Evolutionary conservation across 2,797 vertebrate species (phyloP).

Genomic region (Pseudotriccus pelzelni): DNA sequence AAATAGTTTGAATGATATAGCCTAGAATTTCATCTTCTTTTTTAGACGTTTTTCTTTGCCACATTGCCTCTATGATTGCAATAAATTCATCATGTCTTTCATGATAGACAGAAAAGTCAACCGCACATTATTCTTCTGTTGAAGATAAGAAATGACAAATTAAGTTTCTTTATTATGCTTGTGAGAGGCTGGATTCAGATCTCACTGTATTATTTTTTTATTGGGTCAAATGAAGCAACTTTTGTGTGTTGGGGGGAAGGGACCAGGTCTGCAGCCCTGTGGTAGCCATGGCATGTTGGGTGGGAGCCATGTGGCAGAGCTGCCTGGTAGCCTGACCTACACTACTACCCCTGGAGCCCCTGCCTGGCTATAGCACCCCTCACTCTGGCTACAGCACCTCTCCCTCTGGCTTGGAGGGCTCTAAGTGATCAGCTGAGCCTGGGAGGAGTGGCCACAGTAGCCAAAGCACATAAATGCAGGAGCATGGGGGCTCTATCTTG

Average conservation of each 20-base stretch:
- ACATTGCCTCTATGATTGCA: conserved; percentile 3
- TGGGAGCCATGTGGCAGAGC: background rate
- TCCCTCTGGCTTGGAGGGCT: background rate
- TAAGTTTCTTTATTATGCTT: background rate
- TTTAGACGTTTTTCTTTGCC: background rate
- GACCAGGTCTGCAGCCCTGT: background rate
- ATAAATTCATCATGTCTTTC: background rate
- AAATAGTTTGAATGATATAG: background rate
- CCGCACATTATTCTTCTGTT: background rate
- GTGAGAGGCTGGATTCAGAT: background rate
- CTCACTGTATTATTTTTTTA: background rate
- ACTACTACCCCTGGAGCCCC: background rate
- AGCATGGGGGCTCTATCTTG: background rate
- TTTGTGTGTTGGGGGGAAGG: background rate
- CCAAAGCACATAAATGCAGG: background rate
- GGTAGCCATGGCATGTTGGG: background rate
- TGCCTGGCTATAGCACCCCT: background rate
- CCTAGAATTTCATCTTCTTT: background rate
- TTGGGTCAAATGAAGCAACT: background rate
- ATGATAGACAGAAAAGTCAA: background rate
- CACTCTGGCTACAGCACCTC: background rate
- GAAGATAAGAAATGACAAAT: background rate
- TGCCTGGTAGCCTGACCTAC: background rate
- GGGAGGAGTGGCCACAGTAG: background rate
- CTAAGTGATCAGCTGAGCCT: background rate